Evolutionary conservation across 1,140 invertebrate species (phyloP), one percentile per base, ranked within the genome.

Genomic region (Ostrea denselamellosa): DNA sequence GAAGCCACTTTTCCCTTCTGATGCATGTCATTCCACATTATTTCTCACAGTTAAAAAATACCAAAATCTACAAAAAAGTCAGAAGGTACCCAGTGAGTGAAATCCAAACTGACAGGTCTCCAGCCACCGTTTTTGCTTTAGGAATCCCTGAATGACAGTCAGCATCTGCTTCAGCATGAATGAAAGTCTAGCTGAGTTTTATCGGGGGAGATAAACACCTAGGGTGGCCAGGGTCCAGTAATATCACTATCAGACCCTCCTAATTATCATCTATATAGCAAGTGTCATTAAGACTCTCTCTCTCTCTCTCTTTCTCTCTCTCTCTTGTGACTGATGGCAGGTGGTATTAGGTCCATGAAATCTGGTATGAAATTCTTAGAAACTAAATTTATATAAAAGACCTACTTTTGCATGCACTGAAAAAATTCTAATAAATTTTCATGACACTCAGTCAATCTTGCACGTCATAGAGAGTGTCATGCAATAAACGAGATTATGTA

Each of bases 1-100:
- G 68, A 71, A 71, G 68, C 25, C 68, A 71, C 68, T 71, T 71
- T 71, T 71, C 28, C 68, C 56, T 44, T 71, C 68, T 71, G 68
- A 71, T 71, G 28, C 28, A 71, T 71, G 68, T 71, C 68, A 71
- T 71, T 71, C 68, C 25, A 28, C 22, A 34, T 71, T 71, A 71
- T 71, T 71, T 71, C 68, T 71, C 68, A 71, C 68, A 71, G 68
- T 71, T 71, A 34, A 71, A 71, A 71, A 71, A 71, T 12, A 71
- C 22, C 68, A 14, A 25, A 25, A 71, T 14, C 68, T 34, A 71
- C 68, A 71, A 71, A 71, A 71, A 71, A 71, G 68, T 71, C 7
- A 25, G 25, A 71, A 71, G 68, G 68, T 28, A 71, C 28, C 25
- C 22, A 28, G 25, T 28, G 25, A 71, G 28, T 44, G 68, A 71